A percentile compares a stretch with the other conserved stretches of the same genome.
These are phyloP conservation scores for Dendrocincla tyrannina DNA, from an alignment of 2,797 vertebrate species.

Conservation along the genomic window DNA sequence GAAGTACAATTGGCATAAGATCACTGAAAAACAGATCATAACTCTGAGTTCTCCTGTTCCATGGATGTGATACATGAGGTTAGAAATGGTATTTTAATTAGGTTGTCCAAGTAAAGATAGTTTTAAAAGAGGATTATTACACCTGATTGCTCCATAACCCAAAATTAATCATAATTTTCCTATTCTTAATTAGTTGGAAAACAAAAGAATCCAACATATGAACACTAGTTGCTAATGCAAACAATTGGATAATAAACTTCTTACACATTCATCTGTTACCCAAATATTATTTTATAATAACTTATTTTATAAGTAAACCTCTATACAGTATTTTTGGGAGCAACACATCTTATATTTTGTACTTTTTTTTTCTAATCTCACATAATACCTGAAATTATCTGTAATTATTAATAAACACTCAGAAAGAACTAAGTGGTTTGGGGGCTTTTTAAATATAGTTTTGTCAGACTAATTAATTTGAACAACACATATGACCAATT, in stretches of 20 bases:
- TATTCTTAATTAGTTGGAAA: neutral
- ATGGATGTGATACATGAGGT: neutral
- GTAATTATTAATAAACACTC: neutral
- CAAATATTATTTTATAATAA: neutral
- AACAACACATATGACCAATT: neutral
- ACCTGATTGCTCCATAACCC: neutral
- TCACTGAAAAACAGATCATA: accelerated
- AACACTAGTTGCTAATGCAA: neutral
- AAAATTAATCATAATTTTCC: neutral
- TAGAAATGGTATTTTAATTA: neutral
- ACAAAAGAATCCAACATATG: neutral
- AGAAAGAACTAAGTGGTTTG: neutral
- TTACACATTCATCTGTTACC: neutral
- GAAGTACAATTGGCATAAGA: neutral
- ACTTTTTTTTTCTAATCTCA: neutral
- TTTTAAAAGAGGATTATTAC: neutral
- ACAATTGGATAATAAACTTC: neutral
- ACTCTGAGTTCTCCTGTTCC: neutral
- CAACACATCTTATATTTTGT: neutral
- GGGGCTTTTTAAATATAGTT: accelerated
- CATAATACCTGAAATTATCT: neutral
- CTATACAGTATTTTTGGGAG: neutral
- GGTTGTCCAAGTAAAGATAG: neutral
- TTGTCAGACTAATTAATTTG: neutral
- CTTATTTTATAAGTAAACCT: neutral